phyloP scores from a whole-genome alignment of 2,888 invertebrate genomes.

The Slavum lentiscoides region DNA sequence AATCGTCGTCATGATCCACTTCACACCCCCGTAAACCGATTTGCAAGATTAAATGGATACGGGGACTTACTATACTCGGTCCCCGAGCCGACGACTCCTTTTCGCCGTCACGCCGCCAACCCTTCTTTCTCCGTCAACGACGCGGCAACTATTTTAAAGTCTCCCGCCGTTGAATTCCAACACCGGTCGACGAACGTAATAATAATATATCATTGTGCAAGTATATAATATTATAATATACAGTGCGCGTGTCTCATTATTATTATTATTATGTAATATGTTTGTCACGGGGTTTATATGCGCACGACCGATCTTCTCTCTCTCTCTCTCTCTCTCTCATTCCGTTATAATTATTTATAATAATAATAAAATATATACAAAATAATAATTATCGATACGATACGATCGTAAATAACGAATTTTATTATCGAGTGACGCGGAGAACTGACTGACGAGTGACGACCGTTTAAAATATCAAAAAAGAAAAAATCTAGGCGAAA shows the following conservation, averaged over 20 bases:
- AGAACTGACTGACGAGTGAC: too few relatives aligned
- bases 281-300: constrained; percentile 48
- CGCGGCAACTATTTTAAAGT: constrained; percentile 24
- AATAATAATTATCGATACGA: not conserved
- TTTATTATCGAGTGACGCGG: too few relatives aligned
- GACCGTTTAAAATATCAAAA: too few relatives aligned
- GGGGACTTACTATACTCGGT: not conserved
- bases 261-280: constrained; percentile 10
- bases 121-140: not conserved
- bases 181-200: not conserved
- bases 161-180: constrained; percentile 11
- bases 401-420: not conserved
- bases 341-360: not conserved
- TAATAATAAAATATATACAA: too few relatives aligned
- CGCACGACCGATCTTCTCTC: not conserved
- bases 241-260: not conserved
- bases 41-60: constrained; percentile 53
- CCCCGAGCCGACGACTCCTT: not conserved
- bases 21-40: constrained; percentile 52
- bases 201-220: constrained; percentile 16
- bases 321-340: too few relatives aligned
- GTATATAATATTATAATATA: not conserved
- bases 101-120: not conserved
- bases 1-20: constrained; percentile 52
- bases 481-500: too few relatives aligned